Percentiles rank a stretch among this genome's conserved stretches.
Evolutionary conservation across 1,140 invertebrate species (phyloP).

Genomic region (Gryllus bimaculatus): DNA sequence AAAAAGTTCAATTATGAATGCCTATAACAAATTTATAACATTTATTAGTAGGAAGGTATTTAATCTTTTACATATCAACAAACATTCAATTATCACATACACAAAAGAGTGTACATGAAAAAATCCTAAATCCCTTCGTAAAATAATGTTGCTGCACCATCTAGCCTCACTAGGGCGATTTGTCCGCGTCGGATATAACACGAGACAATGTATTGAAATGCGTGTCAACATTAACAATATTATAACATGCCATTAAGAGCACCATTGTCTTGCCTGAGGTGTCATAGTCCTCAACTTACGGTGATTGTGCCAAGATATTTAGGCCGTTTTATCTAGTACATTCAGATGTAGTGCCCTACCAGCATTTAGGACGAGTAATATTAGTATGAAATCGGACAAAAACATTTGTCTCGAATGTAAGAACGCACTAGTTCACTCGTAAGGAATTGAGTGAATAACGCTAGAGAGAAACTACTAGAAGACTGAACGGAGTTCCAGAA

Average conservation of each 20-base stretch:
- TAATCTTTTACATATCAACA: neutral
- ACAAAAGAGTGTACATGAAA: neutral
- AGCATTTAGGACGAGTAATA: neutral
- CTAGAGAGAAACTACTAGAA: neutral
- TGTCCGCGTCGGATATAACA: neutral
- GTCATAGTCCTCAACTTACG: neutral
- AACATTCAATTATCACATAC: neutral
- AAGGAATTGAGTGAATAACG: neutral
- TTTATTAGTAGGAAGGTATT: neutral
- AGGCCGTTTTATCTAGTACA: neutral
- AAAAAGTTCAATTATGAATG: neutral
- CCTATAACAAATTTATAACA: constrained; percentile 6
- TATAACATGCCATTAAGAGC: neutral
- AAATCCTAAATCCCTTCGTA: neutral
- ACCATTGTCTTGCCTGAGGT: neutral
- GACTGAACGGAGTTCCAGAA: neutral
- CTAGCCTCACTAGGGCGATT: neutral
- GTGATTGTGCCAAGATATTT: neutral
- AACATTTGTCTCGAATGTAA: neutral
- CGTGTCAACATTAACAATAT: neutral
- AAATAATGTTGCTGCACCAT: neutral
- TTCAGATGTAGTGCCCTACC: neutral
- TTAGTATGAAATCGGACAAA: neutral
- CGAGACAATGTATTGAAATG: neutral
- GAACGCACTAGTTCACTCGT: neutral